Base-by-base conservation (phyloP, 1,140 invertebrate genomes). In the Tribolium castaneum region DNA sequence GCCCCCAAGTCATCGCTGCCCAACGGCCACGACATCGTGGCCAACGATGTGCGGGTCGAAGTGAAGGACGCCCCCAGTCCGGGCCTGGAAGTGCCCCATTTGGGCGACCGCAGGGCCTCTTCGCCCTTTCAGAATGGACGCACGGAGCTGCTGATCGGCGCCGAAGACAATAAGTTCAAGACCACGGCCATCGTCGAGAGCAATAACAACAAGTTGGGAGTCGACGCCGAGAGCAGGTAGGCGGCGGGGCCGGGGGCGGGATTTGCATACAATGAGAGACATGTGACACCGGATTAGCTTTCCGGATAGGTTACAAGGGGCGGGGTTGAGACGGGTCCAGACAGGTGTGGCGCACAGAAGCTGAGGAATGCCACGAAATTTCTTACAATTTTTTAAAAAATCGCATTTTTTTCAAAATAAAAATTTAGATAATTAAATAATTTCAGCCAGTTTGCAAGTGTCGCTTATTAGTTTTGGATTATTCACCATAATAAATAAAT, bases 91-190 rank as follows among this genome's bases (percentile, higher is more conserved):
- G 82, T 83, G 13, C 79, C 81, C 49, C 80, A 80, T 51, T 79
- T 84, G 74, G 85, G 84, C 9, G 89, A 90, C 79, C 86, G 90
- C 76, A 86, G 90, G 75, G 87, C 89, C 4, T 90, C 89, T 75
- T 91, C 91, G 77, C 90, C 91, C 7, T 92, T 91, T 81, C 89
- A 90, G 80, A 94, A 94, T 91, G 93, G 93, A 30, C 88, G 92
- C 70, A 93, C 92, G 66, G 93, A 94, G 86, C 90, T 94, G 73
- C 87, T 94, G 84, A 90, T 94, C 81, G 92, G 92, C 6, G 90
- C 89, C 75, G 89, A 90, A 80, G 89, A 90, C 56, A 89, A 90
- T 80, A 90, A 90, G 83, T 87, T 90, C 75, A 88, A 90, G 78
- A 89, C 90, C 16, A 89, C 89, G 10, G 87, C 88, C 25, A 86